Percentiles rank a stretch among this genome's conserved stretches.
Evolutionary conservation across 2,888 invertebrate genomes (phyloP).

Genomic region (Drosophila stalkeri): DNA sequence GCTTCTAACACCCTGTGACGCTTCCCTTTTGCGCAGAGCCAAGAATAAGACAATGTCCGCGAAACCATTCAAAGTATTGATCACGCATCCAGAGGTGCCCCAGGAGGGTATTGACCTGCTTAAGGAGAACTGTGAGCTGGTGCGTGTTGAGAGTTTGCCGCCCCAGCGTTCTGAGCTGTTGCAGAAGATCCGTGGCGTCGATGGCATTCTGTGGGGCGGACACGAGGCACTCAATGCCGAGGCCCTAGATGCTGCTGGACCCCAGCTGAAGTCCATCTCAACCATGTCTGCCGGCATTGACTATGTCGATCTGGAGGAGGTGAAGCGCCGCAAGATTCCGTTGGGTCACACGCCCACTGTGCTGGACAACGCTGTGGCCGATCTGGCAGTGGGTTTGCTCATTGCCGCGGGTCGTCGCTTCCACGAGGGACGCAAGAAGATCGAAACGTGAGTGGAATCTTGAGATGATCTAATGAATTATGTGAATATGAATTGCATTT

Average conservation of each 20-base stretch:
- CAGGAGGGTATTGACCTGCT: conserved; percentile 88
- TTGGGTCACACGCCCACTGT: conserved; percentile 93
- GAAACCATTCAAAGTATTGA: conserved; percentile 87
- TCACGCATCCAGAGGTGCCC: conserved; percentile 90
- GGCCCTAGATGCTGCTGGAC: conserved; percentile 85
- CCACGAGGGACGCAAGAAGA: conserved; percentile 89
- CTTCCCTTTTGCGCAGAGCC: conserved; percentile 49
- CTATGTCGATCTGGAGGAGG: conserved; percentile 90
- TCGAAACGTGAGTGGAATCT: conserved; percentile 85
- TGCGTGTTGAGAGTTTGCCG: conserved; percentile 76
- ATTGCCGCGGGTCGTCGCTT: conserved; percentile 91
- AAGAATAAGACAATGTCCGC: conserved; percentile 66
- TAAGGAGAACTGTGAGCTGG: conserved; percentile 85
- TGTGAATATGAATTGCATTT: neutral
- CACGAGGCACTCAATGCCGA: conserved; percentile 81
- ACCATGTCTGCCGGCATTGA: conserved; percentile 96
- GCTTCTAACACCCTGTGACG: conserved; percentile 42
- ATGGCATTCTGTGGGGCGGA: conserved; percentile 83
- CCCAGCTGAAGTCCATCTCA: conserved; percentile 90
- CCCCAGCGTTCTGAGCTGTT: conserved; percentile 79
- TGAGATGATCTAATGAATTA: neutral
- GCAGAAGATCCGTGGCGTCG: conserved; percentile 81
- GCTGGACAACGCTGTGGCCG: conserved; percentile 91
- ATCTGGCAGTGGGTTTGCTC: conserved; percentile 91
- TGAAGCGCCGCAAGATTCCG: conserved; percentile 90